phyloP scores from a whole-genome alignment of 2,888 invertebrate genomes.

The Diplolepis rosae region DNA sequence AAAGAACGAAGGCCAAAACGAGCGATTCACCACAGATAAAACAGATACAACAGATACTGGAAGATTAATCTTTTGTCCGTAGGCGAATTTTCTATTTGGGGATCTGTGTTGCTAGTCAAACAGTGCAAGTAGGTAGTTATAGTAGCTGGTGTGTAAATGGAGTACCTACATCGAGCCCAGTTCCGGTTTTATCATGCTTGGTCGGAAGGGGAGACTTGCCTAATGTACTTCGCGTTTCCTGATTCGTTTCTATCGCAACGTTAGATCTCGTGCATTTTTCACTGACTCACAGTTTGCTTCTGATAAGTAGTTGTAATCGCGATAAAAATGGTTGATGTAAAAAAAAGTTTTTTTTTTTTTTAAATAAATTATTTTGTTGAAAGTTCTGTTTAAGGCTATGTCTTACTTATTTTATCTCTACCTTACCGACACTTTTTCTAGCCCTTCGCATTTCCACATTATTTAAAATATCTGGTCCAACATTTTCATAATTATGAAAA shows the following conservation, averaged over 20 bases:
- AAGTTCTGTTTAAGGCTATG: too few relatives aligned
- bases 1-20: not conserved
- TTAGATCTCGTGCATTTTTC: not conserved
- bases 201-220: not conserved
- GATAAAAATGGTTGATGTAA: too few relatives aligned
- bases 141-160: not conserved
- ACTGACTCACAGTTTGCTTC: not conserved
- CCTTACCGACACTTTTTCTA: too few relatives aligned
- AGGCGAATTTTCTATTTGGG: not conserved
- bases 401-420: too few relatives aligned
- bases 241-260: conserved; percentile 21
- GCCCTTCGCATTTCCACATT: too few relatives aligned
- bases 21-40: not conserved
- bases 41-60: too few relatives aligned
- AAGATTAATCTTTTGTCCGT: not conserved
- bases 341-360: too few relatives aligned
- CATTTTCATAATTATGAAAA: too few relatives aligned
- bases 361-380: too few relatives aligned
- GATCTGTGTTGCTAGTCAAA: not conserved
- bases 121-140: not conserved
- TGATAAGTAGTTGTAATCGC: not conserved
- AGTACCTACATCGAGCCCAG: not conserved
- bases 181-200: not conserved
- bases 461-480: too few relatives aligned
- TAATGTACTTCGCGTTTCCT: conserved; percentile 15